These are phyloP conservation scores for Siniperca knerii DNA, from an alignment of 2,113 vertebrate species.

Conservation along the genomic window DNA sequence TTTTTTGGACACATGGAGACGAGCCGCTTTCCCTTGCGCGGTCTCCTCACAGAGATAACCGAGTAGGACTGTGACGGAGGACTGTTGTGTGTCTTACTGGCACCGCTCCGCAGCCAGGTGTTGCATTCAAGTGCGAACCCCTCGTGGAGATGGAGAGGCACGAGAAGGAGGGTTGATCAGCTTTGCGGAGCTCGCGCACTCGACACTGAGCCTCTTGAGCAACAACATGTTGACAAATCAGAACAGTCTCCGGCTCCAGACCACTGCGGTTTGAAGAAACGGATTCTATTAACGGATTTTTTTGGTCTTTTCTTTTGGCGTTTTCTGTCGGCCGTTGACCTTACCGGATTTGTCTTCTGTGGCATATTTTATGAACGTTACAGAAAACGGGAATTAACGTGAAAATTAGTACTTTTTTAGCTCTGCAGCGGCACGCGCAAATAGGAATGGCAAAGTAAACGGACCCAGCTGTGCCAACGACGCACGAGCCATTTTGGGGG, in stretches of 20 bases:
- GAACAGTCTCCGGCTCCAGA: neutral
- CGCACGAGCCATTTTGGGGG: conserved; percentile 27
- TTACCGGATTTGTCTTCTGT: neutral
- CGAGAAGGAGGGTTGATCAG: conserved; percentile 34
- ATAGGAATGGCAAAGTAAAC: conserved; percentile 30
- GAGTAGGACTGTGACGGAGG: conserved; percentile 2
- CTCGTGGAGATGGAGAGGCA: conserved; percentile 19
- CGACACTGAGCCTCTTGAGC: conserved; percentile 33
- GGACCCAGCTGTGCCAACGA: conserved; percentile 50
- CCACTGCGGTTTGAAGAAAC: neutral
- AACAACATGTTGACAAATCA: conserved; percentile 47
- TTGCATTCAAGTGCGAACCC: conserved; percentile 52
- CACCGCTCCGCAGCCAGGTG: conserved; percentile 54
- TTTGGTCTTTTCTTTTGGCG: no score
- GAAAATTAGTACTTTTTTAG: neutral
- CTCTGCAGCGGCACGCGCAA: neutral
- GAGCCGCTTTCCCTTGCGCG: neutral
- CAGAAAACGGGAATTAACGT: conserved; percentile 5
- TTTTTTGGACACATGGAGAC: conserved; percentile 11
- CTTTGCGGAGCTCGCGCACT: conserved; percentile 38
- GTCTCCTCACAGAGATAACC: neutral
- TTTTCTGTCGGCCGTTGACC: neutral
- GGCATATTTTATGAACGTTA: no score
- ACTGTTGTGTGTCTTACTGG: neutral
- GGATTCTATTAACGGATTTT: neutral